Evolutionary conservation across 2,797 vertebrate genomes (phyloP).

Genomic region (Halcyon badia): DNA sequence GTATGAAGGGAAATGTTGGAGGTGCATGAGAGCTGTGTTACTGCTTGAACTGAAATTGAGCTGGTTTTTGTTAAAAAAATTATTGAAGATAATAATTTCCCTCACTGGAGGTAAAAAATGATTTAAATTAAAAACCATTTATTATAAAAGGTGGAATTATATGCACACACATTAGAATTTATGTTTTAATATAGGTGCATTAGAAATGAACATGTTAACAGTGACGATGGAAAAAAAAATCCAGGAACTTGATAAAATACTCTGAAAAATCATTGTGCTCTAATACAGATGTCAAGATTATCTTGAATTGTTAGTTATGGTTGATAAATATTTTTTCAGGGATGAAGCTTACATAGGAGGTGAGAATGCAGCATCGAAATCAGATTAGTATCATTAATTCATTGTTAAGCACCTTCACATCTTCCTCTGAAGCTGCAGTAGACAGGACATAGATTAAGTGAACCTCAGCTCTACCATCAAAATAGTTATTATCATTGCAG

Average conservation of each 20-base stretch:
- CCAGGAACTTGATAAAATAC: background rate
- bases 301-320: background rate
- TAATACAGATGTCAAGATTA: background rate
- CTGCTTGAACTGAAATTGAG: background rate
- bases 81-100: background rate
- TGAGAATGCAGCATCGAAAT: background rate
- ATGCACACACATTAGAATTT: background rate
- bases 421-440: background rate
- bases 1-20: background rate
- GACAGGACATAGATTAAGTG: background rate
- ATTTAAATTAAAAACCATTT: background rate
- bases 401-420: background rate
- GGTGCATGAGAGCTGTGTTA: background rate
- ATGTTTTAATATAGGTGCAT: background rate
- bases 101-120: background rate
- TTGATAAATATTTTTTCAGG: background rate
- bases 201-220: background rate
- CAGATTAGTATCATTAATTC: background rate
- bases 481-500: background rate
- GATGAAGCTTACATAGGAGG: background rate
- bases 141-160: background rate
- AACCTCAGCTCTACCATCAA: background rate
- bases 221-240: background rate
- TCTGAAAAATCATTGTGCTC: background rate
- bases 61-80: background rate